phyloP scores from a whole-genome alignment of 2,797 vertebrate species.

The Gorsachius magnificus region DNA sequence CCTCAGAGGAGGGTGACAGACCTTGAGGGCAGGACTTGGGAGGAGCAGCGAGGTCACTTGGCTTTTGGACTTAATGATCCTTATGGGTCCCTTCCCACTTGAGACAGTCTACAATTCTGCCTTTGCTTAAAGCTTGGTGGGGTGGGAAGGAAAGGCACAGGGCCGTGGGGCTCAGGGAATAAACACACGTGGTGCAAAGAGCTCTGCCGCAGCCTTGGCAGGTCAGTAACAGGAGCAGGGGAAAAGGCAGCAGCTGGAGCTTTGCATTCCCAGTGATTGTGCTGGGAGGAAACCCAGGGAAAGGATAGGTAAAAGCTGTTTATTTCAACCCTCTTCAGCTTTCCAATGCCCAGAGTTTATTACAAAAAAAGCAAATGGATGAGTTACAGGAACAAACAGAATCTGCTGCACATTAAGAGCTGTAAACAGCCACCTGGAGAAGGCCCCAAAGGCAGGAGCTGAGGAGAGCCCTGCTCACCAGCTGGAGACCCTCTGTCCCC shows the following conservation, averaged over 20 bases:
- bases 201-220: not conserved
- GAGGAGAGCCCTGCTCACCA: too few relatives aligned
- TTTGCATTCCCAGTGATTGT: not conserved
- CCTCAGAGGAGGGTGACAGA: not conserved
- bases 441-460: not conserved
- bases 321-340: not conserved
- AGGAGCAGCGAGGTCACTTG: not conserved
- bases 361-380: not conserved
- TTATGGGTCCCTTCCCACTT: too few relatives aligned
- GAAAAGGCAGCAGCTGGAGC: not conserved
- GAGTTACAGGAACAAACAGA: accelerated
- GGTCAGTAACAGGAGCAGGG: not conserved
- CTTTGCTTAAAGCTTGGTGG: too few relatives aligned
- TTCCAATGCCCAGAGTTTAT: constrained; percentile 9
- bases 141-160: not conserved
- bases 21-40: too few relatives aligned
- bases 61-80: not conserved
- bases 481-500: not conserved
- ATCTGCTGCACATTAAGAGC: not conserved
- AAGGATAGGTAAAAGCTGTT: not conserved
- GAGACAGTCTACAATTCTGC: too few relatives aligned
- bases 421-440: not conserved
- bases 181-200: not conserved
- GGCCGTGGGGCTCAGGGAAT: not conserved
- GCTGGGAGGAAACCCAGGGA: not conserved